Base-by-base conservation (phyloP, 2,113 vertebrate genomes). In the Neogale vison region DNA sequence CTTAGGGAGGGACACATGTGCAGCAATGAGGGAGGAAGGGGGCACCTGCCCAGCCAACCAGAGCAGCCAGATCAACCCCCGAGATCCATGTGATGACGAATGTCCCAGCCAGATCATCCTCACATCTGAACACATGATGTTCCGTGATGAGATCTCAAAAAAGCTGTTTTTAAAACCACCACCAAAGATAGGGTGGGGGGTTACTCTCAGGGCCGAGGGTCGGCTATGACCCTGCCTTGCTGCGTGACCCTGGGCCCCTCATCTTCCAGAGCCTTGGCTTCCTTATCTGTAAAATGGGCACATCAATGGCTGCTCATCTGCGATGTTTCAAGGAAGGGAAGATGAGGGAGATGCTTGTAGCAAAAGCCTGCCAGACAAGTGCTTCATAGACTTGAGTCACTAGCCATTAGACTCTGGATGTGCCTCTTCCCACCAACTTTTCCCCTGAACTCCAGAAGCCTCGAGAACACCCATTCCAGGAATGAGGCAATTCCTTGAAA, bases 361-460 rank as follows among this genome's bases (percentile, higher is more conserved):
- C n/a, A 2, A 4, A 34, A 18, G 11, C 36, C 79, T 6, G 2
- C 21, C 52, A 4, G 17, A 9, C 1, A 1, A 65, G 39, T 0
- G 65, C 31, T 14, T 29, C 42, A 2, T 1, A 52, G 29, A 69
- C 1, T 0, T 23, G 3, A 13, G 6, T 34, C 36, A 21, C 76
- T 34, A 18, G 67, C 21, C 29, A 0, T 23, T 11, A 45, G 39
- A n/a, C 26, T 52, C 55, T 2, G 31, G 15, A 7, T 12, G 10
- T 12, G 34, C 18, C 59, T 92, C 72, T 55, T 9, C 21, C 80
- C 5, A 15, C 23, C 55, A 1, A 4, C 34, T 34, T 50, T 29
- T n/a, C 7, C 15, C 24, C 59, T 61, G 17, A 2, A 14, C 23
- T 50, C 39, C 45, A 34, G 61, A 76, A 88, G 45, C 39, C 47